A percentile compares a stretch with the other conserved stretches of the same genome.
phyloP scores from a whole-genome alignment of 1,140 invertebrate genomes.

The Drosophila obscura region DNA sequence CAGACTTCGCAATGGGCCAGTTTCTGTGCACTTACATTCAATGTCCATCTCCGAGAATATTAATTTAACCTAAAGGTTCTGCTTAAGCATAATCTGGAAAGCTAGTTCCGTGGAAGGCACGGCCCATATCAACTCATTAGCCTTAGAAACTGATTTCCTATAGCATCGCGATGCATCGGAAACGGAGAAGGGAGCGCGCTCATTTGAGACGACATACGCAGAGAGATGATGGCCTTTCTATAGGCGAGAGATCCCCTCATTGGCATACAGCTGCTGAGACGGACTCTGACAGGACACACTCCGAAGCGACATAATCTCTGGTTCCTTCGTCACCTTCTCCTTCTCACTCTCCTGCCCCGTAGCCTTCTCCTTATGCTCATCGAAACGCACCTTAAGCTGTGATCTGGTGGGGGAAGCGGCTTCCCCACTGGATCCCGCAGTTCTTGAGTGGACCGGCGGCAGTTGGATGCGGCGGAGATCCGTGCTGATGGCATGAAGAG shows the following conservation, averaged over 20 bases:
- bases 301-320: slow-evolving; percentile 24
- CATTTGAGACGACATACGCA: not conserved
- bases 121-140: not conserved
- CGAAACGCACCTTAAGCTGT: slow-evolving; percentile 53
- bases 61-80: slow-evolving; percentile 9
- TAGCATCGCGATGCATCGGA: no score
- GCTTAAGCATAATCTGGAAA: slow-evolving; percentile 24
- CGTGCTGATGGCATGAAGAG: slow-evolving; percentile 84
- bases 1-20: no score
- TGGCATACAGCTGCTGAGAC: slow-evolving; percentile 55
- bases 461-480: slow-evolving; percentile 58
- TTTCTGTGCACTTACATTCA: slow-evolving; percentile 5
- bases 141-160: no score
- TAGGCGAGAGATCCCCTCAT: slow-evolving; percentile 72
- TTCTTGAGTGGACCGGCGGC: slow-evolving; percentile 16
- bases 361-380: slow-evolving; percentile 17
- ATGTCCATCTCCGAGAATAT: not conserved
- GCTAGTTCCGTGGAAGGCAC: slow-evolving; percentile 4
- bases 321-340: not conserved
- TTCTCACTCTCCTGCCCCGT: not conserved
- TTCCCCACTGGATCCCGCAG: not conserved
- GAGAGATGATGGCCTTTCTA: slow-evolving; percentile 3
- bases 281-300: not conserved
- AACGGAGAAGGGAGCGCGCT: no score
- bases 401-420: slow-evolving; percentile 3